phyloP scores from a whole-genome alignment of 2,113 vertebrate genomes.

The Plectropomus leopardus region DNA sequence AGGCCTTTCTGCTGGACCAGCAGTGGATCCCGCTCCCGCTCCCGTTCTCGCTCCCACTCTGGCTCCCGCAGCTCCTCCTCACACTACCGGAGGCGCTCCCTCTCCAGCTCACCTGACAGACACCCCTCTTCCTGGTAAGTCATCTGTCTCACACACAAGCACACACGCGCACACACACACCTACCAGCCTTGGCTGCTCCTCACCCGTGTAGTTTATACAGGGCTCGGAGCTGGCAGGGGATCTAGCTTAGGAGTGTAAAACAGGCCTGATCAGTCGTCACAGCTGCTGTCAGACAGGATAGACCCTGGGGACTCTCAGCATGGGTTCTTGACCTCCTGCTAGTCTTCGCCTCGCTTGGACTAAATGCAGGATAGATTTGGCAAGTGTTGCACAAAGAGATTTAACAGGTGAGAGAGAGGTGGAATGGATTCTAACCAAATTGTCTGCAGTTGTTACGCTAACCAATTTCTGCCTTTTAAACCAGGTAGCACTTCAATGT shows the following conservation, averaged over 20 bases:
- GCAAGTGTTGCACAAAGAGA: conserved; percentile 7
- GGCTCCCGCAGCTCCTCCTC: conserved; percentile 92
- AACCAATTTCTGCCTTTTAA: conserved; percentile 15
- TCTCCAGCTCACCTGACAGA: conserved; percentile 95
- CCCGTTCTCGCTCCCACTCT: conserved; percentile 84
- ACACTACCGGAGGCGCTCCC: conserved; percentile 88
- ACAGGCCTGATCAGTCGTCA: conserved; percentile 57
- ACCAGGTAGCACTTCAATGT: conserved; percentile 23
- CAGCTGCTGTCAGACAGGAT: conserved; percentile 33
- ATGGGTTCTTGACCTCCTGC: conserved; percentile 38
- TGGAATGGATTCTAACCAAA: conserved; percentile 5
- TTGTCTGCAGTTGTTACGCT: conserved; percentile 12
- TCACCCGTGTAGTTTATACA: conserved; percentile 36
- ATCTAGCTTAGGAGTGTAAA: conserved; percentile 38
- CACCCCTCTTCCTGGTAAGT: conserved; percentile 92
- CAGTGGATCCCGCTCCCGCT: conserved; percentile 87
- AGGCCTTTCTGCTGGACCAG: conserved; percentile 90
- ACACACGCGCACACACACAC: not conserved
- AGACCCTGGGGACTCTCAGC: conserved; percentile 38
- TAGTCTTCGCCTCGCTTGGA: conserved; percentile 5
- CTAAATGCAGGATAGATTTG: conserved; percentile 26
- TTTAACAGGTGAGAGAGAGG: conserved; percentile 1
- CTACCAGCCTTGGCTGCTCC: conserved; percentile 25
- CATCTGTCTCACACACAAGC: not conserved
- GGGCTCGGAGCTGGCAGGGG: conserved; percentile 45